A percentile compares a stretch with the other conserved stretches of the same genome.
Conservation (phyloP, 2,888 invertebrate species). For the Pyrrhosoma nymphula region DNA sequence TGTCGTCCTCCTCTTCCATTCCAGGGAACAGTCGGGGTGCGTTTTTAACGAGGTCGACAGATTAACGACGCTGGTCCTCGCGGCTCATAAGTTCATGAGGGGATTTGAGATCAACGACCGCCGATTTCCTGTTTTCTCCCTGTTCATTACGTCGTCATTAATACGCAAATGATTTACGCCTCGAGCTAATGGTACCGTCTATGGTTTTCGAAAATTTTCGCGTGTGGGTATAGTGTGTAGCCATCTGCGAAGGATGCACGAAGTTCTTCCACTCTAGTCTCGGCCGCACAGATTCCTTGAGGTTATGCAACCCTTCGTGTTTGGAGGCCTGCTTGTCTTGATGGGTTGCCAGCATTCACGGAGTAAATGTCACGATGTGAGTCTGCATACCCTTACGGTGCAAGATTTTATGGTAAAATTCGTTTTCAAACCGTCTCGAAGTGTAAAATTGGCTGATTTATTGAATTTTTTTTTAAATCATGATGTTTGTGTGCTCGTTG, state of each 20-base stretch:
- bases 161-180: not conserved
- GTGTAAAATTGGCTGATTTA: too few relatives aligned
- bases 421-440: too few relatives aligned
- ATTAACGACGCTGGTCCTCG: conserved; percentile 30
- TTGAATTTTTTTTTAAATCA: too few relatives aligned
- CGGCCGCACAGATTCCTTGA: not conserved
- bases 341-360: conserved; percentile 21
- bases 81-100: not conserved
- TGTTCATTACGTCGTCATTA: conserved; percentile 28
- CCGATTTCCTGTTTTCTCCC: conserved; percentile 27
- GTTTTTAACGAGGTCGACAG: conserved; percentile 35
- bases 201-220: not conserved
- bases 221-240: not conserved
- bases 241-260: not conserved
- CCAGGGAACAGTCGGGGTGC: not conserved
- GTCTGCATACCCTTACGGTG: not conserved
- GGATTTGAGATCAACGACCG: not conserved
- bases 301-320: conserved; percentile 24
- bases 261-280: not conserved
- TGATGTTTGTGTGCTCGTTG: too few relatives aligned
- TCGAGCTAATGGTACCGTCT: not conserved
- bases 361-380: not conserved
- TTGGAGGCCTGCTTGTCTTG: not conserved
- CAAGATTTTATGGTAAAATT: not conserved
- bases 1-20: not conserved